These are phyloP conservation scores for Hemitrygon akajei DNA, from an alignment of 2,797 vertebrate genomes.

Conservation along the genomic window DNA sequence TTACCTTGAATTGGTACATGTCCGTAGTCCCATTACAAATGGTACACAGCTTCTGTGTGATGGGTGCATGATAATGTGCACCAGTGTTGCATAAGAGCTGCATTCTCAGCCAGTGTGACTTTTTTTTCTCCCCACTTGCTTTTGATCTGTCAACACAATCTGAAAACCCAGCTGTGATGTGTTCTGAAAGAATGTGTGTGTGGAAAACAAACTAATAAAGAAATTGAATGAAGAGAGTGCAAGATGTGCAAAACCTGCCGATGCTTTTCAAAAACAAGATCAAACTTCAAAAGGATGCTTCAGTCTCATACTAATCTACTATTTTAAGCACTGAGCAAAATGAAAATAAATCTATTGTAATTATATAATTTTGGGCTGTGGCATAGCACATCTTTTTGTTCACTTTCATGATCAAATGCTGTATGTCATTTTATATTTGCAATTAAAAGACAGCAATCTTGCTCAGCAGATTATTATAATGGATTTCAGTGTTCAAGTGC, in stretches of 20 bases:
- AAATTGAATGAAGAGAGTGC: not conserved
- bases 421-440: not conserved
- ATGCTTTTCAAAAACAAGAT: not conserved
- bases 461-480: not conserved
- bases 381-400: not conserved
- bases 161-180: not conserved
- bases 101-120: not conserved
- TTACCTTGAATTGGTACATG: not conserved
- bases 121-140: too few relatives aligned
- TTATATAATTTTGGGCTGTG: not conserved
- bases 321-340: not conserved
- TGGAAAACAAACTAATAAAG: too few relatives aligned
- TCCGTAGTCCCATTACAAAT: not conserved
- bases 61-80: not conserved
- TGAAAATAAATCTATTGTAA: not conserved
- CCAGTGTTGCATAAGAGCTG: not conserved
- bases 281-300: not conserved
- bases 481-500: not conserved
- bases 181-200: not conserved
- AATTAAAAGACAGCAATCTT: not conserved
- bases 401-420: not conserved
- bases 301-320: not conserved
- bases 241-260: not conserved
- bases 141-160: constrained; percentile 21
- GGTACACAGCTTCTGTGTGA: not conserved